Evolutionary conservation across 2,888 invertebrate species (phyloP).

Genomic region (Shargacucullia verbasci): DNA sequence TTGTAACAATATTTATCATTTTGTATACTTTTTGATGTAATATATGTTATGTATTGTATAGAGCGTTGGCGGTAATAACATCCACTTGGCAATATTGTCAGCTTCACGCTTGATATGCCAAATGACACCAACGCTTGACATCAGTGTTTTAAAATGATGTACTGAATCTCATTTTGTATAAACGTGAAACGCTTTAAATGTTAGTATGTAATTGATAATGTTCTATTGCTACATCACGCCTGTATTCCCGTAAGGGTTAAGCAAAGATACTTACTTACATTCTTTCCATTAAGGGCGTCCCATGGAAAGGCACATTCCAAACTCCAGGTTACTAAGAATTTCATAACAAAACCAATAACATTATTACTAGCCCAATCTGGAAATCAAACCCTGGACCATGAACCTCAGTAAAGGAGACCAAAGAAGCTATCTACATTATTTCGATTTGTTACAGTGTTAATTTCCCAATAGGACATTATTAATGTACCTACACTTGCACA

Average conservation of each 20-base stretch:
- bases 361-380: no score
- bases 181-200: conserved; percentile 30
- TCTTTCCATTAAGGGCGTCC: no score
- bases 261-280: no score
- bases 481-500: conserved; percentile 11
- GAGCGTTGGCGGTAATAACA: conserved; percentile 16
- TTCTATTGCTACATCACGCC: neutral
- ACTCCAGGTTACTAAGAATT: no score
- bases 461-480: conserved; percentile 8
- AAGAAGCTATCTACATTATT: no score
- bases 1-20: conserved; percentile 59
- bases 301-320: no score
- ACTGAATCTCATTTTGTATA: conserved; percentile 52
- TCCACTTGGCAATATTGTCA: neutral
- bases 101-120: neutral
- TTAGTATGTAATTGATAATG: conserved; percentile 17
- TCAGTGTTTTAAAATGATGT: conserved; percentile 58
- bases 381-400: no score
- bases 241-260: neutral
- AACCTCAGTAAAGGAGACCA: no score
- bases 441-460: no score
- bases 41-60: conserved; percentile 49
- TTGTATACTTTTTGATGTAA: conserved; percentile 56
- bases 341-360: no score
- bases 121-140: conserved; percentile 17